Evolutionary conservation across 1,140 invertebrate species (phyloP), one percentile per base, ranked within the genome.

Genomic region (Mamestra configurata): DNA sequence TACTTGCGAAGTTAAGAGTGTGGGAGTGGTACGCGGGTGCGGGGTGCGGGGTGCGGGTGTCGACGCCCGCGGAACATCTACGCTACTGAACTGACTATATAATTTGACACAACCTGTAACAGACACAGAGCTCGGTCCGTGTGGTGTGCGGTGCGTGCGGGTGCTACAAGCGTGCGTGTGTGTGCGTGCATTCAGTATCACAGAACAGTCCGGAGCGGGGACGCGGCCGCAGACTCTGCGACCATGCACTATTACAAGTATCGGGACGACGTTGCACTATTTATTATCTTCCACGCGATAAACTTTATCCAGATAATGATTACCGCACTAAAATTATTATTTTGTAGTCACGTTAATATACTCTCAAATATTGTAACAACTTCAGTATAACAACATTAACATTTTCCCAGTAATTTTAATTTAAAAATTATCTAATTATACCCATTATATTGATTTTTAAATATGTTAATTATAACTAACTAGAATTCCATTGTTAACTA

Each of bases 321-420:
- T 89, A 90, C 86, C 88, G 87, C 90, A 90, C 89, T 92, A 91
- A 89, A 87, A 91, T 88, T 90, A 86, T 86, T 87, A 85, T 83
- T 88, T 84, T 88, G 86, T 88, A 92, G 89, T 85, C 88, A 88
- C 89, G 88, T 86, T 89, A 89, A 93, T 93, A 94, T 93, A 94
- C 93, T 95, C 93, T 95, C 95, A 95, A 95, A 95, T 95, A 95
- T 94, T 95, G 93, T 95, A 95, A 95, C 94, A 95, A 95, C 92
- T 95, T 95, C 90, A 92, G 90, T 94, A 95, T 95, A 95, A 95
- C 94, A 95, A 95, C 94, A 89, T 94, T 93, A 95, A 95, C 92
- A 92, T 93, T 93, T 87, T 90, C 88, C 86, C 86, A 90, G 89
- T 91, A 89, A 82, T 86, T 85, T 87, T 87, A 84, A 82, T 82